Evolutionary conservation across 1,140 invertebrate species (phyloP).

Genomic region (Drosophila nigrodunni): DNA sequence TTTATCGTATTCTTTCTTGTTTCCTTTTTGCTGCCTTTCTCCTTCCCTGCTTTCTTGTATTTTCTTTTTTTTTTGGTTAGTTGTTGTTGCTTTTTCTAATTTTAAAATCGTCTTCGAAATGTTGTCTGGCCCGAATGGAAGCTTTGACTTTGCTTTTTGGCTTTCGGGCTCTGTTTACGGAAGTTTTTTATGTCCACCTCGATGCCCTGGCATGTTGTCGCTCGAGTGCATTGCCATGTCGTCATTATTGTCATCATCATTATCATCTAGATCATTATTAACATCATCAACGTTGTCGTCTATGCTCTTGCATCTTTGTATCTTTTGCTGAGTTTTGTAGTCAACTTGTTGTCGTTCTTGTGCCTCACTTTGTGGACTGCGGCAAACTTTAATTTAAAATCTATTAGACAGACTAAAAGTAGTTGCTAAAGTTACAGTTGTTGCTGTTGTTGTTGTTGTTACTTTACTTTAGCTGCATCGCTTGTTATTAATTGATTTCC

Average conservation of each 20-base stretch:
- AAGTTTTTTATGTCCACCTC: conserved; percentile 62
- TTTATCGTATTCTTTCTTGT: not conserved
- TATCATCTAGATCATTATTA: conserved; percentile 12
- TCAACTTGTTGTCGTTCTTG: conserved; percentile 71
- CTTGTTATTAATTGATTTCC: conserved; percentile 82
- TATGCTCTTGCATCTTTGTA: conserved; percentile 39
- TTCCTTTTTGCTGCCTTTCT: not conserved
- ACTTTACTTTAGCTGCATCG: conserved; percentile 57
- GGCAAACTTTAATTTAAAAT: conserved; percentile 79
- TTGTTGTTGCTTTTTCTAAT: conserved; percentile 76
- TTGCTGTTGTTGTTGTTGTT: conserved; percentile 16
- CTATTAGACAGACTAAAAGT: conserved; percentile 71
- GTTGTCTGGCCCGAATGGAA: conserved; percentile 59
- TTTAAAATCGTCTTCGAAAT: conserved; percentile 76
- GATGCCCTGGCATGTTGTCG: not conserved
- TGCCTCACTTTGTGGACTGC: conserved; percentile 54
- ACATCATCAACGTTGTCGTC: conserved; percentile 26
- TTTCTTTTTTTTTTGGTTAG: conserved; percentile 30
- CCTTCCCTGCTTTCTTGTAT: not conserved
- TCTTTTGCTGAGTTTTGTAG: conserved; percentile 56
- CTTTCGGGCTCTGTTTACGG: conserved; percentile 63
- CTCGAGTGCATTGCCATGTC: conserved; percentile 79
- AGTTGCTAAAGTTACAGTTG: conserved; percentile 32
- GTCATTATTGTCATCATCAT: conserved; percentile 34
- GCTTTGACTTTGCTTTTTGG: conserved; percentile 43